These are phyloP conservation scores for Itoplectis maculator DNA, from an alignment of 2,888 invertebrate species.

Conservation along the genomic window DNA sequence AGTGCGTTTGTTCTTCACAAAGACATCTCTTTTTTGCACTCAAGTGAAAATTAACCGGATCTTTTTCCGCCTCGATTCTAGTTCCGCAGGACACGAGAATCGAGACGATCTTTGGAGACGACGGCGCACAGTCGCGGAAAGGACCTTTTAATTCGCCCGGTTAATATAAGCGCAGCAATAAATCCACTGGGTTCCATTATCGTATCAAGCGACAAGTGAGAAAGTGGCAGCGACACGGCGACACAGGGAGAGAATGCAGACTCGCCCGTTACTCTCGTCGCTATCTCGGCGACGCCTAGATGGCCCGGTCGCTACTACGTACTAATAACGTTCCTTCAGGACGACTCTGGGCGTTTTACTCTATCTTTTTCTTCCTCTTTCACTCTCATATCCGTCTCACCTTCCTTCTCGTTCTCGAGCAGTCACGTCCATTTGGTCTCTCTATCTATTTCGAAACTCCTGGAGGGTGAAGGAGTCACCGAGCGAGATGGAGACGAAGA, in stretches of 20 bases:
- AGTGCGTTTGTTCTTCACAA: too few species aligned
- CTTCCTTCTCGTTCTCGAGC: slow-evolving; percentile 27
- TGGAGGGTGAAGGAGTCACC: slow-evolving; percentile 50
- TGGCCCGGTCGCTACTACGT: slow-evolving; percentile 39
- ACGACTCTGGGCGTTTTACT: slow-evolving; percentile 39
- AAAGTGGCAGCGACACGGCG: slow-evolving; percentile 19
- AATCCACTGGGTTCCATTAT: slow-evolving; percentile 58
- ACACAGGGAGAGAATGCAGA: slow-evolving; percentile 42
- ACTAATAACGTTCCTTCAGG: slow-evolving; percentile 64
- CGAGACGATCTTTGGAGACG: slow-evolving; percentile 13
- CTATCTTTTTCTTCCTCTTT: slow-evolving; percentile 44
- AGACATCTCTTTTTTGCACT: too few species aligned
- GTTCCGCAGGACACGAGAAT: slow-evolving; percentile 20
- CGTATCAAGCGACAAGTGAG: slow-evolving; percentile 54
- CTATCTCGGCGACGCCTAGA: slow-evolving; percentile 51
- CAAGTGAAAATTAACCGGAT: not conserved
- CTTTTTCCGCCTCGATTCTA: not conserved
- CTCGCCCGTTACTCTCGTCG: slow-evolving; percentile 60
- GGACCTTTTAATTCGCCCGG: slow-evolving; percentile 59
- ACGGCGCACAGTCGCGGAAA: slow-evolving; percentile 1
- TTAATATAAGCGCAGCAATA: slow-evolving; percentile 61
- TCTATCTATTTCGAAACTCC: slow-evolving; percentile 60
- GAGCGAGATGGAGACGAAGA: not conserved
- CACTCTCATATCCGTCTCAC: slow-evolving; percentile 7
- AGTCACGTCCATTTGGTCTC: slow-evolving; percentile 53